phyloP scores from a whole-genome alignment of 2,888 invertebrate species.

The Penaeus monodon region DNA sequence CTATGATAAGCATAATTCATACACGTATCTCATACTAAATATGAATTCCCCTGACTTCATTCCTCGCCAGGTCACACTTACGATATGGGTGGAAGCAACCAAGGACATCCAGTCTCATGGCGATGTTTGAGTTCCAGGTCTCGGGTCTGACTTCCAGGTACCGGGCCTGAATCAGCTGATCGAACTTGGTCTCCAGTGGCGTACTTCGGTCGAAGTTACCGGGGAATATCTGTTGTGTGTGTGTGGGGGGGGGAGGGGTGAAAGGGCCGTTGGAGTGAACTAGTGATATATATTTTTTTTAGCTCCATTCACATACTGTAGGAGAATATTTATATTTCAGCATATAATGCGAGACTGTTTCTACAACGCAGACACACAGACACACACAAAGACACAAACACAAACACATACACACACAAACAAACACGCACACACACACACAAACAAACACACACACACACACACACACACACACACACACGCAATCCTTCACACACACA shows the following conservation, averaged over 20 bases:
- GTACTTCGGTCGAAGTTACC: slow-evolving; percentile 80
- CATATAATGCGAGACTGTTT: no score
- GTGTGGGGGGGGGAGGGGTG: no score
- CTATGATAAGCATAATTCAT: no score
- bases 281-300: no score
- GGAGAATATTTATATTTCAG: no score
- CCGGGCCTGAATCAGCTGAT: slow-evolving; percentile 80
- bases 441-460: no score
- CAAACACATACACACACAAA: no score
- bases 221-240: slow-evolving; percentile 75
- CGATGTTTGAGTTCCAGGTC: slow-evolving; percentile 81
- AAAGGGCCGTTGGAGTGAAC: no score
- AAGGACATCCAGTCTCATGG: slow-evolving; percentile 81
- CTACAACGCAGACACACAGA: no score
- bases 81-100: slow-evolving; percentile 84
- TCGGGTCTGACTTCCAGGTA: slow-evolving; percentile 80
- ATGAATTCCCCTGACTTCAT: neutral
- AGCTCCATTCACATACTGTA: no score
- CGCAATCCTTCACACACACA: neutral
- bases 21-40: neutral
- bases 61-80: slow-evolving; percentile 70
- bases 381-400: no score
- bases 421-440: no score
- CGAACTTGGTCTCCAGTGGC: slow-evolving; percentile 77
- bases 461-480: neutral